Evolutionary conservation across 92 coral and sea anemone species (phyloP).

Genomic region (Porites cylindrica): DNA sequence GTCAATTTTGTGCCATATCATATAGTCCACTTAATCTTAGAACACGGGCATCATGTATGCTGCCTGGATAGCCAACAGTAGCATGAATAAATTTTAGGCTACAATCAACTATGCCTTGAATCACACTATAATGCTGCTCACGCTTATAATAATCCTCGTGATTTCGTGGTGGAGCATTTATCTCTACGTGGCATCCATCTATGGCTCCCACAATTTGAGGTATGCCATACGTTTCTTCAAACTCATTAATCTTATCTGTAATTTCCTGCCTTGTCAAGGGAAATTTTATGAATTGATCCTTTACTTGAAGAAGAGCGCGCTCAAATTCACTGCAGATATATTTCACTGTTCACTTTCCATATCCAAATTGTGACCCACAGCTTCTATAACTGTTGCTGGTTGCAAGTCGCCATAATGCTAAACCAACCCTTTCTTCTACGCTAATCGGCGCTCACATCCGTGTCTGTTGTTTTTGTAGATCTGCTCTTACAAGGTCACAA

Average conservation of each 20-base stretch:
- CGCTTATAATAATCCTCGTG: slow-evolving; percentile 51
- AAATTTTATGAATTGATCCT: slow-evolving; percentile 52
- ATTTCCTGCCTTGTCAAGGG: slow-evolving; percentile 54
- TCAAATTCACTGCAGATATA: slow-evolving; percentile 45
- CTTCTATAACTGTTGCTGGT: slow-evolving; percentile 53
- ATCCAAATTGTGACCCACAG: slow-evolving; percentile 62
- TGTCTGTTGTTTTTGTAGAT: slow-evolving; percentile 51
- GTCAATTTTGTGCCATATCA: slow-evolving; percentile 42
- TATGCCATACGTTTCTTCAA: slow-evolving; percentile 57
- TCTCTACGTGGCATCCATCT: slow-evolving; percentile 51
- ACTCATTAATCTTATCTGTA: slow-evolving; percentile 39
- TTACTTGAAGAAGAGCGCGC: slow-evolving; percentile 29
- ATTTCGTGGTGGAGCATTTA: slow-evolving; percentile 48
- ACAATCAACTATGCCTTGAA: slow-evolving; percentile 43
- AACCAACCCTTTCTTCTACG: slow-evolving; percentile 49
- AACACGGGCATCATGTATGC: slow-evolving; percentile 5
- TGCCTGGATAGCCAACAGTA: slow-evolving; percentile 7
- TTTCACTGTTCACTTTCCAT: slow-evolving; percentile 60
- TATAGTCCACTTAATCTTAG: slow-evolving; percentile 28
- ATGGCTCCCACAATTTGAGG: slow-evolving; percentile 62
- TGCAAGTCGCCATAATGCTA: slow-evolving; percentile 55
- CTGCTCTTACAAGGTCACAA: slow-evolving; percentile 47
- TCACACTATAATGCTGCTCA: slow-evolving; percentile 49
- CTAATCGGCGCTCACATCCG: slow-evolving; percentile 51
- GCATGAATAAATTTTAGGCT: slow-evolving; percentile 57